Conservation (phyloP, 2,113 vertebrate genomes). For the Xiphophorus hellerii region DNA sequence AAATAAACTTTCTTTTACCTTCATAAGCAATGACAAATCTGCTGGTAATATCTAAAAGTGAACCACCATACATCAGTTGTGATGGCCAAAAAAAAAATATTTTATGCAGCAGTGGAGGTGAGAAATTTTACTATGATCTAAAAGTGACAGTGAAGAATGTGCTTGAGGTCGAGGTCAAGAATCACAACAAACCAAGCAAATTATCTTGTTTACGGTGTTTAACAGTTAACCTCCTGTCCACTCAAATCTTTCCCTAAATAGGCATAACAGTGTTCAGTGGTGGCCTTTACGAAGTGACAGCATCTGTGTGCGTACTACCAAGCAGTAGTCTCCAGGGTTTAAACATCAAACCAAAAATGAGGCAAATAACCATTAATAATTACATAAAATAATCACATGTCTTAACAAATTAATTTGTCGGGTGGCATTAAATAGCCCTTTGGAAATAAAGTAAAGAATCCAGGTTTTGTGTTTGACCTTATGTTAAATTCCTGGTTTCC, state of each 20-base stretch:
- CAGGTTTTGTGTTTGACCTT: too few relatives aligned
- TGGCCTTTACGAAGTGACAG: slow-evolving; percentile 6
- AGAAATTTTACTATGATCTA: slow-evolving; percentile 22
- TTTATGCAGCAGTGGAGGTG: slow-evolving; percentile 9
- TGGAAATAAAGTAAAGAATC: too few relatives aligned
- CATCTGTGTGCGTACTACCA: not conserved
- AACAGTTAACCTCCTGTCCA: slow-evolving; percentile 41
- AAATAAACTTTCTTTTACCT: not conserved
- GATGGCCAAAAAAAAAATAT: slow-evolving; percentile 3
- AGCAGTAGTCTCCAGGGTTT: not conserved
- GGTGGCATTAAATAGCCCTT: too few relatives aligned
- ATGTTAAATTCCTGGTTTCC: too few relatives aligned
- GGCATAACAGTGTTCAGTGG: not conserved
- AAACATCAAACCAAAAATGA: not conserved
- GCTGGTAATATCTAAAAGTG: not conserved
- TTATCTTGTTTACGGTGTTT: slow-evolving; percentile 52
- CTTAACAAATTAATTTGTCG: too few relatives aligned
- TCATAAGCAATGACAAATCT: not conserved
- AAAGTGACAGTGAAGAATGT: slow-evolving; percentile 54
- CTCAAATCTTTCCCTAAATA: slow-evolving; percentile 41
- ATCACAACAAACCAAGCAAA: slow-evolving; percentile 42
- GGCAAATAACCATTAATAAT: not conserved
- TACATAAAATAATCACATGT: not conserved
- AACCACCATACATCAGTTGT: not conserved
- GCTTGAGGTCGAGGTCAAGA: slow-evolving; percentile 58